Base-by-base conservation (phyloP, 2,113 vertebrate genomes). In the Datnioides undecimradiatus region DNA sequence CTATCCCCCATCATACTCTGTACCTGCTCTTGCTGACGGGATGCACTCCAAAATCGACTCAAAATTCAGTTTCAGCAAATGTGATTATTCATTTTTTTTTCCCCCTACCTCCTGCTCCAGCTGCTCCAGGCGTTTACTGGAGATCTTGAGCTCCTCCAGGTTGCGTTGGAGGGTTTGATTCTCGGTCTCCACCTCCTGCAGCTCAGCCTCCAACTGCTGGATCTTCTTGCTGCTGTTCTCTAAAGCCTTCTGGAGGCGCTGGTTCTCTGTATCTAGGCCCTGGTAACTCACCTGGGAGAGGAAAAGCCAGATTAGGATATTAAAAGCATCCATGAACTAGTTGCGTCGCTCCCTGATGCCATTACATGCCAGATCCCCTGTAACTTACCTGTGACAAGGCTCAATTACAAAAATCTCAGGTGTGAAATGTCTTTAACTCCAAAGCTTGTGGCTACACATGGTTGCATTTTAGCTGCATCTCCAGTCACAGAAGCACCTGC, bases 171-270 rank as follows among this genome's bases (percentile, higher is more conserved):
- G 88, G 59, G 93, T 93, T 76, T 99, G 97, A 90, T 99, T 99
- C 95, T 99, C 98, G 17, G 95, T 90, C 84, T 99, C 98, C 62
- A 98, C 91, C 43, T 99, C 98, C 63, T 97, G 97, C 9, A 99
- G 87, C 85, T 99, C 98, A 8, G 90, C 96, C 90, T 99, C 97
- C 84, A 99, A 86, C 29, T 99, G 96, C 55, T 98, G 97, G 71
- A 99, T 97, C 92, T 99, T 99, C 91, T 97, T 97, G 93, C 95
- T 97, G 92, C 96, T 98, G 89, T 98, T 99, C 91, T 99, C 98
- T 38, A 99, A 90, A 67, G 96, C 96, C 89, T 98, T 99, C 93
- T 99, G 97, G 6, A 99, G 91, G 40, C 97, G 96, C 92, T 99
- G 98, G 93, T 99, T 99, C 94, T 99, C 98, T 0, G 96, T 97